Evolutionary conservation across 2,797 vertebrate species (phyloP).

Genomic region (Anabas testudineus): DNA sequence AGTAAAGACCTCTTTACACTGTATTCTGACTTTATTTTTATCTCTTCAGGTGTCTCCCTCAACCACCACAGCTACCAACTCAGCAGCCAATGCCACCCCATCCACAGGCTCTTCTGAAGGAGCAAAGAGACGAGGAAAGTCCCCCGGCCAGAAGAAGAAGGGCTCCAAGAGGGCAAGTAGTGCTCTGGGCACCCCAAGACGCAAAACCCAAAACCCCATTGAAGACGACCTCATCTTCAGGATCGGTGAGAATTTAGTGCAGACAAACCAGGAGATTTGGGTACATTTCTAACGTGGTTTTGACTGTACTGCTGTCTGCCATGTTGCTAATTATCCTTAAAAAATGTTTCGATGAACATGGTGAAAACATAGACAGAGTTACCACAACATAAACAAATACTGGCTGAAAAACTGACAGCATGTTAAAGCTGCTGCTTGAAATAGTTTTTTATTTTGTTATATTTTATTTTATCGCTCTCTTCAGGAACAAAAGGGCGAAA

Average conservation of each 20-base stretch:
- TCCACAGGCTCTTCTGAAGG: constrained; percentile 90
- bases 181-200: constrained; percentile 94
- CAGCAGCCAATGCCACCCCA: constrained; percentile 80
- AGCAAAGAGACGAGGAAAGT: constrained; percentile 94
- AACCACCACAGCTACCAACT: constrained; percentile 84
- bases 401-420: too few relatives aligned
- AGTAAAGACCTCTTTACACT: not conserved
- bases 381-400: too few relatives aligned
- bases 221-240: constrained; percentile 97
- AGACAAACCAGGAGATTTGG: not conserved
- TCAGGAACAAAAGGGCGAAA: constrained; percentile 97
- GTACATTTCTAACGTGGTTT: not conserved
- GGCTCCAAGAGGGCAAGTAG: constrained; percentile 94
- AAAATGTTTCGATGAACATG: too few relatives aligned
- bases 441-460: too few relatives aligned
- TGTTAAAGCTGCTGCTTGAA: too few relatives aligned
- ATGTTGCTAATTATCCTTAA: too few relatives aligned
- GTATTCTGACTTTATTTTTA: not conserved
- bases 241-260: constrained; percentile 85
- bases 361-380: too few relatives aligned
- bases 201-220: constrained; percentile 94
- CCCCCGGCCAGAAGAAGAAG: constrained; percentile 94
- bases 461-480: not conserved
- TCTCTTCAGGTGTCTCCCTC: constrained; percentile 85
- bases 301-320: too few relatives aligned